phyloP scores from a whole-genome alignment of 2,888 invertebrate genomes.

The Phorcus lineatus region DNA sequence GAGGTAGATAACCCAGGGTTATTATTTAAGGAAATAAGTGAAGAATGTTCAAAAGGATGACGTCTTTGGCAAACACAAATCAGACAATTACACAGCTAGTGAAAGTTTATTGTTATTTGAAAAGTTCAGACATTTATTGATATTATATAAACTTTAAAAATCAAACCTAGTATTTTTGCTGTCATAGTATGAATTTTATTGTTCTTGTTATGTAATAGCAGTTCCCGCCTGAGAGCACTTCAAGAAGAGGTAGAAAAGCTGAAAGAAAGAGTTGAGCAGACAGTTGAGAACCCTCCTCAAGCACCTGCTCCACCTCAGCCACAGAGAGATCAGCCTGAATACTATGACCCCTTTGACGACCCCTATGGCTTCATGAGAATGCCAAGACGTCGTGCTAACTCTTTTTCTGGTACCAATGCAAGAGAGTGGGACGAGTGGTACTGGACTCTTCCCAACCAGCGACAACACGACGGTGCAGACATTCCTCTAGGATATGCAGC shows the following conservation, averaged over 20 bases:
- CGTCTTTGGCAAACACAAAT: no score
- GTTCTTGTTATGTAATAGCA: slow-evolving; percentile 36
- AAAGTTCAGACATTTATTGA: no score
- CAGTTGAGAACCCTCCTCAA: slow-evolving; percentile 50
- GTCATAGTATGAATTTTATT: no score
- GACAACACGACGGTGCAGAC: slow-evolving; percentile 54
- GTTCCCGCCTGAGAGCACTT: slow-evolving; percentile 56
- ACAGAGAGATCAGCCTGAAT: slow-evolving; percentile 55
- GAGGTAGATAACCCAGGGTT: no score
- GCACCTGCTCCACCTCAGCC: slow-evolving; percentile 41
- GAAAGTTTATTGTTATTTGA: no score
- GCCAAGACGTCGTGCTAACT: slow-evolving; percentile 65
- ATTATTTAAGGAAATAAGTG: no score
- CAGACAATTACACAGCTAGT: no score
- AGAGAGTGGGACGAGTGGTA: slow-evolving; percentile 64
- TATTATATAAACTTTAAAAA: no score
- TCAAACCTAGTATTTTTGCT: no score
- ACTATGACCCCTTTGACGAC: slow-evolving; percentile 67
- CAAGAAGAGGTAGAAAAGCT: slow-evolving; percentile 64
- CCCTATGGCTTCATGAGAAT: slow-evolving; percentile 68
- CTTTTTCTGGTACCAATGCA: slow-evolving; percentile 63
- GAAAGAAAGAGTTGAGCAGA: slow-evolving; percentile 57
- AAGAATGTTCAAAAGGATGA: no score
- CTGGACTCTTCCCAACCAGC: slow-evolving; percentile 55
- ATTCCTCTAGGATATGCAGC: slow-evolving; percentile 68